These are phyloP conservation scores for Drosophila tripunctata DNA, from an alignment of 2,888 invertebrate species.

Conservation along the genomic window DNA sequence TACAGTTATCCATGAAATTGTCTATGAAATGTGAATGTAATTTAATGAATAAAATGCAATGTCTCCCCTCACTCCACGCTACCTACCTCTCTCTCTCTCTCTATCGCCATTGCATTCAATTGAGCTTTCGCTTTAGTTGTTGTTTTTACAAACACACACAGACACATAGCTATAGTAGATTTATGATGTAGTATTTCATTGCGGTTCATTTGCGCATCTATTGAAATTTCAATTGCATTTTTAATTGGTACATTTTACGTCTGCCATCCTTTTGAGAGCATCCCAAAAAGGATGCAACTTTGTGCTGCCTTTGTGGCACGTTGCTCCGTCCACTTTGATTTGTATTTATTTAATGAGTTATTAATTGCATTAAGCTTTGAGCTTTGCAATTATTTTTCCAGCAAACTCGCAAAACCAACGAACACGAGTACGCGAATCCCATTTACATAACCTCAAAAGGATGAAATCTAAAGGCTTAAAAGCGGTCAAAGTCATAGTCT, in stretches of 20 bases:
- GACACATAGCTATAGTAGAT: not conserved
- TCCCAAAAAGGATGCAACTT: constrained; percentile 23
- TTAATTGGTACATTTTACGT: constrained; percentile 80
- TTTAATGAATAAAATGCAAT: constrained; percentile 71
- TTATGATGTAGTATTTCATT: constrained; percentile 30
- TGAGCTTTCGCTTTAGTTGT: not conserved
- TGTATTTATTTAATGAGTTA: constrained; percentile 81
- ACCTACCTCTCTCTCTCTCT: not conserved
- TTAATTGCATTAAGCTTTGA: constrained; percentile 78
- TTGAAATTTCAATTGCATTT: constrained; percentile 73
- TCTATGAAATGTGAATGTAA: constrained; percentile 80
- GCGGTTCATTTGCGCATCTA: constrained; percentile 75
- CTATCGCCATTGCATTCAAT: not conserved
- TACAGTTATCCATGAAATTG: constrained; percentile 71
- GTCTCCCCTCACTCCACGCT: not conserved
- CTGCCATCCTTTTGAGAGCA: constrained; percentile 67
- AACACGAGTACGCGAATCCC: not conserved
- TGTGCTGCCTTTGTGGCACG: constrained; percentile 12
- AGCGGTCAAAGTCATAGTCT: constrained; percentile 29
- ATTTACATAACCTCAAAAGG: constrained; percentile 19
- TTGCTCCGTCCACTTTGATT: constrained; percentile 63
- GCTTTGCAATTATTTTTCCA: constrained; percentile 38
- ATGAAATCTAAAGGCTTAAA: not conserved
- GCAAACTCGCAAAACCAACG: not conserved
- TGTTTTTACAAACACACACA: no score